Conservation (phyloP, 2,888 invertebrate genomes). For the Agrotis clavis region DNA sequence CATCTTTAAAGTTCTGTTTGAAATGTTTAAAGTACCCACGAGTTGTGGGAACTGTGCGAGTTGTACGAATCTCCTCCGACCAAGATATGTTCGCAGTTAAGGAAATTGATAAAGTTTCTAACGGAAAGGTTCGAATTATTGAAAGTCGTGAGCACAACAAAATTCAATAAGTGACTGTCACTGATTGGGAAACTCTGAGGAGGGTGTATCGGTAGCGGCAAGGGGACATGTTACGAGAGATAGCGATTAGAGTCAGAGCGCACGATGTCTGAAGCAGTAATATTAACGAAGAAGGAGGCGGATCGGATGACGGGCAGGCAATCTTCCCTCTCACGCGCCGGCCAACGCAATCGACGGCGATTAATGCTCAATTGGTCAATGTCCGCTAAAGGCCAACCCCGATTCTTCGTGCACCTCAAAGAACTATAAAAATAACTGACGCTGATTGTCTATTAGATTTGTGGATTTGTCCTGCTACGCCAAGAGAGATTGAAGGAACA, state of each 20-base stretch:
- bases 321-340: no score
- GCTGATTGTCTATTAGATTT: no score
- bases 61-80: slow-evolving; percentile 69
- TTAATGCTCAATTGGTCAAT: no score
- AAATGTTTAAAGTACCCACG: slow-evolving; percentile 55
- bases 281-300: no score
- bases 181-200: slow-evolving; percentile 82
- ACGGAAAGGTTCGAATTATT: slow-evolving; percentile 86
- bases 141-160: slow-evolving; percentile 89
- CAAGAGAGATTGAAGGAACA: no score
- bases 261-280: neutral
- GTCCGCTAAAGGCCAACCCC: no score
- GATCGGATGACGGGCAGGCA: no score
- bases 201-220: slow-evolving; percentile 55
- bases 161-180: slow-evolving; percentile 90
- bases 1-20: slow-evolving; percentile 38
- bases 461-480: no score
- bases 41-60: slow-evolving; percentile 38
- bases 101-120: slow-evolving; percentile 90
- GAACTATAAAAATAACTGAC: no score
- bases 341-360: no score
- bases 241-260: slow-evolving; percentile 8
- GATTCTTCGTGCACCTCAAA: no score
- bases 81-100: slow-evolving; percentile 83
- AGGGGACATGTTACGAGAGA: neutral